These are phyloP conservation scores for Aurelia sp. DNA, from an alignment of 30 jellyfish, hydroid and myxozoan genomes.

Conservation along the genomic window DNA sequence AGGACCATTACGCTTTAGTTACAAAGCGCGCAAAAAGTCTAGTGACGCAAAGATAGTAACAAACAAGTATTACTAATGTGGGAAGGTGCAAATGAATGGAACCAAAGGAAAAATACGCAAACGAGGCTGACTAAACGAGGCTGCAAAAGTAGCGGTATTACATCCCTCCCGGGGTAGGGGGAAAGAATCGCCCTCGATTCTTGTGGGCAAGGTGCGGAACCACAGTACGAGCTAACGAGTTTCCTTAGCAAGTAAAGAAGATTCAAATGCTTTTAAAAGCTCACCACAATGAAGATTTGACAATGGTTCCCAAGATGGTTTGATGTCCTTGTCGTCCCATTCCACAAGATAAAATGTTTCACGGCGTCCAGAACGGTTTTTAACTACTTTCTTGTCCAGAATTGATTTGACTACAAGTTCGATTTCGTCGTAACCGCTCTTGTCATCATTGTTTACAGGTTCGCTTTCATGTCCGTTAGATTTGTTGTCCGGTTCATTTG, in stretches of 20 bases:
- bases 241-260: too few species aligned
- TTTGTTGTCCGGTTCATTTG: not conserved
- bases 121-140: too few species aligned
- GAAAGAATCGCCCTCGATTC: not conserved
- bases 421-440: not conserved
- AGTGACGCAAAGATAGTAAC: too few species aligned
- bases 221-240: not conserved
- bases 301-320: slow-evolving; percentile 6
- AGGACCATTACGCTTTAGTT: too few species aligned
- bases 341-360: slow-evolving; percentile 31
- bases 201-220: not conserved
- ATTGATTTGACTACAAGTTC: slow-evolving; percentile 1
- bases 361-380: slow-evolving; percentile 19
- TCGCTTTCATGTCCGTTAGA: not conserved
- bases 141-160: not conserved
- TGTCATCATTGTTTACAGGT: not conserved
- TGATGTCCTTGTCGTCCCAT: slow-evolving; percentile 39
- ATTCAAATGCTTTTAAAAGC: too few species aligned
- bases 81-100: too few species aligned
- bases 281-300: too few species aligned
- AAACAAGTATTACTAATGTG: too few species aligned
- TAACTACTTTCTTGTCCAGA: not conserved
- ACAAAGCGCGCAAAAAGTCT: too few species aligned
- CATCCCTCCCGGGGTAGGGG: slow-evolving; percentile 1
- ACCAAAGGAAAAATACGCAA: too few species aligned